A percentile compares a stretch with the other conserved stretches of the same genome.
phyloP scores from a whole-genome alignment of 2,113 vertebrate species.

The Sturnus vulgaris region DNA sequence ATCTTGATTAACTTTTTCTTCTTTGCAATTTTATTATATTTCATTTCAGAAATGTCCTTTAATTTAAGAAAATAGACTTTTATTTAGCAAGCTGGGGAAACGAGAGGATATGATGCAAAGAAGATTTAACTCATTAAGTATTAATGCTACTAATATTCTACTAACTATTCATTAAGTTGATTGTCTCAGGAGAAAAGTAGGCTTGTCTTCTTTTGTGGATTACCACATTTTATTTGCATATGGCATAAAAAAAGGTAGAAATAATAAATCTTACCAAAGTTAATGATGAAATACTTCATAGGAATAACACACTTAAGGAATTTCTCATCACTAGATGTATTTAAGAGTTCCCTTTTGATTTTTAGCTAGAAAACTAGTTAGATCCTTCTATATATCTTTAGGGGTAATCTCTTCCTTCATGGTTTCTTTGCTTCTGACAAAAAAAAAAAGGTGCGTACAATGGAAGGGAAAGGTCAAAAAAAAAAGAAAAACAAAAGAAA shows the following conservation, averaged over 20 bases:
- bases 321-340: background rate
- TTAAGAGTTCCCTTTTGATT: background rate
- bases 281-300: background rate
- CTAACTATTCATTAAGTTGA: constrained; percentile 59
- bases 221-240: constrained; percentile 7
- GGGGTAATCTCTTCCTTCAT: background rate
- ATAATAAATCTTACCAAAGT: background rate
- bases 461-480: background rate
- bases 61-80: constrained; percentile 61
- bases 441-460: background rate
- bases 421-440: background rate
- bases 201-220: constrained; percentile 7
- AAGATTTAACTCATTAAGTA: constrained; percentile 60
- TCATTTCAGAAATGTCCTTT: constrained; percentile 57
- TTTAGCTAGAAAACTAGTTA: background rate
- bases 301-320: background rate
- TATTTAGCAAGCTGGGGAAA: constrained; percentile 60
- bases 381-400: background rate
- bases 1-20: constrained; percentile 63
- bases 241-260: background rate
- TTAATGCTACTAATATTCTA: constrained; percentile 37
- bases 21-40: constrained; percentile 51
- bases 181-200: constrained; percentile 30
- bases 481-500: background rate
- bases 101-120: background rate